Conservation (phyloP, 2,797 vertebrate genomes). For the Agapornis canus region DNA sequence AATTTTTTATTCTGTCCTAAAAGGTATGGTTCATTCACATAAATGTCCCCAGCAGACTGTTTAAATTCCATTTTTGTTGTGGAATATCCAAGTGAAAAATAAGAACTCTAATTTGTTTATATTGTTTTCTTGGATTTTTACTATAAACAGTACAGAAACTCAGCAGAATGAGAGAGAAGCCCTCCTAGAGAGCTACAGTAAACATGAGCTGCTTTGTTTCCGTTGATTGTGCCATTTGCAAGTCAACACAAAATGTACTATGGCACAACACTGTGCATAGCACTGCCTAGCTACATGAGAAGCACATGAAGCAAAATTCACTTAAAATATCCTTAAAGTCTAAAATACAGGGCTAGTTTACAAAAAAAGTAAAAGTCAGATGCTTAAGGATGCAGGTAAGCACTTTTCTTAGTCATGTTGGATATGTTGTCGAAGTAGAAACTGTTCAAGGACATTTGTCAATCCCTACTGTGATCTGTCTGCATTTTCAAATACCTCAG, state of each 20-base stretch:
- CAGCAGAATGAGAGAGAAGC: neutral
- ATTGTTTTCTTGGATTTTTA: neutral
- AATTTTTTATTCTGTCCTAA: neutral
- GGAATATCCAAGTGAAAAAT: neutral
- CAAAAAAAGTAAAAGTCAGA: neutral
- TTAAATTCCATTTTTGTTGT: neutral
- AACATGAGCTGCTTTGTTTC: neutral
- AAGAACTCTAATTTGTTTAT: neutral
- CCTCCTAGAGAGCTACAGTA: neutral
- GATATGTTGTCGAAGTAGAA: neutral
- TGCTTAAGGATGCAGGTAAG: neutral
- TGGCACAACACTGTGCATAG: neutral
- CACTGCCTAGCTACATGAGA: neutral
- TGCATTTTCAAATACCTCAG: neutral
- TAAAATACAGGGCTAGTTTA: neutral
- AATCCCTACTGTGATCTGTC: neutral
- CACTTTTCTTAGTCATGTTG: neutral
- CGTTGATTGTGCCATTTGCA: neutral
- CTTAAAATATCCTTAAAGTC: neutral
- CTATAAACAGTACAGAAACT: neutral
- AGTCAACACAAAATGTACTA: neutral
- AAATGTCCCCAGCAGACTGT: neutral
- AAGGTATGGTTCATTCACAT: neutral
- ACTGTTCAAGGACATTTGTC: neutral
- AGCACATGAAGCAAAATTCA: neutral